phyloP scores from a whole-genome alignment of 2,113 vertebrate genomes.

The Octodon degus region DNA sequence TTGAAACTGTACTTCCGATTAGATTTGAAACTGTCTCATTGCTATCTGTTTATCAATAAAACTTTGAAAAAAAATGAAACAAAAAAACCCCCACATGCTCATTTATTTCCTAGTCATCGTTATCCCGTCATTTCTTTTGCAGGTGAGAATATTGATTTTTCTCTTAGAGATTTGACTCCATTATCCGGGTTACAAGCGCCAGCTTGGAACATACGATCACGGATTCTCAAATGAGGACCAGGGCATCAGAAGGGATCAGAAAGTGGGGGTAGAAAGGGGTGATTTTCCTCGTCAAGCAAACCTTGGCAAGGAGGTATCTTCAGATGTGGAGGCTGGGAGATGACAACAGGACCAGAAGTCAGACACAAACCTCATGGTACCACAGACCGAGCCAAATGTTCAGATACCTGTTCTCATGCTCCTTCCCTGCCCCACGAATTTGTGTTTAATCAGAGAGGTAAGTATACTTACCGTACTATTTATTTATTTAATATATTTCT shows the following conservation, averaged over 20 bases:
- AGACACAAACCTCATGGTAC: background rate
- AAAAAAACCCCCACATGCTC: too few relatives aligned
- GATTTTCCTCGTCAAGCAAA: constrained; percentile 66
- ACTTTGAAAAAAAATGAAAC: too few relatives aligned
- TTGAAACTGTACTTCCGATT: too few relatives aligned
- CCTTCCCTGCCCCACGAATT: background rate
- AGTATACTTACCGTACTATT: background rate
- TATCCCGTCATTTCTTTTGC: constrained; percentile 17
- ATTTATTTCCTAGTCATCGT: background rate
- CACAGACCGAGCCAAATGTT: background rate
- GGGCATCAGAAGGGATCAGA: background rate
- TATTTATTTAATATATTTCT: too few relatives aligned
- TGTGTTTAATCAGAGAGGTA: background rate
- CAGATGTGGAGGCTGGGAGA: background rate
- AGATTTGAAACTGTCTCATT: too few relatives aligned
- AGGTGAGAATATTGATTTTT: constrained; percentile 55
- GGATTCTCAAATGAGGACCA: constrained; percentile 47
- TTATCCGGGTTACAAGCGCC: constrained; percentile 52
- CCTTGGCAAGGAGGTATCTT: background rate
- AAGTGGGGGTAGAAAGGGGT: background rate
- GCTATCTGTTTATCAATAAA: too few relatives aligned
- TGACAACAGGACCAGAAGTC: background rate
- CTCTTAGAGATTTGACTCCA: constrained; percentile 45
- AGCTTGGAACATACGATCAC: constrained; percentile 53
- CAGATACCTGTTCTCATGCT: background rate